These are phyloP conservation scores for Petaurus breviceps DNA, from an alignment of 2,113 vertebrate genomes.

Conservation along the genomic window DNA sequence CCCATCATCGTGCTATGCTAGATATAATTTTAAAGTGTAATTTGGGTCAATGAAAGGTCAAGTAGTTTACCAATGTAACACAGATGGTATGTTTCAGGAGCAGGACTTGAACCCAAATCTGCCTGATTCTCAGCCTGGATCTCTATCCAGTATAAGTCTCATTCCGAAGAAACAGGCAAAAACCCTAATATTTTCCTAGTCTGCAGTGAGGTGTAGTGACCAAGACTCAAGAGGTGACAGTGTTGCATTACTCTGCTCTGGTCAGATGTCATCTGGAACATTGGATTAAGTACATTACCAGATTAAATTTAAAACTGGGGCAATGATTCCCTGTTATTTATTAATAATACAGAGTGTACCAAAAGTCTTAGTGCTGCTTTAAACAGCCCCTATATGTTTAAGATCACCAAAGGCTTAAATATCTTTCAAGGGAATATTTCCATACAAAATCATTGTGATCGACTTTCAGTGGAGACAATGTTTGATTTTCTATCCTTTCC, in stretches of 20 bases:
- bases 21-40: not conserved
- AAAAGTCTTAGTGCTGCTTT: not conserved
- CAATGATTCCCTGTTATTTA: not conserved
- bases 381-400: not conserved
- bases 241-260: not conserved
- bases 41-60: not conserved
- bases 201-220: not conserved
- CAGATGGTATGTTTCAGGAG: not conserved
- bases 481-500: not conserved
- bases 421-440: not conserved
- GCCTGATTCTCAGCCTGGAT: not conserved
- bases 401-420: not conserved
- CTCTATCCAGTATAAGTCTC: not conserved
- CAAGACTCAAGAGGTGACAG: not conserved
- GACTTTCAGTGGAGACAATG: not conserved
- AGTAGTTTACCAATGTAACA: not conserved
- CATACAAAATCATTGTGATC: not conserved
- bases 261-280: not conserved
- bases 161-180: not conserved
- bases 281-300: not conserved
- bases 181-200: not conserved
- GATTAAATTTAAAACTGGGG: not conserved
- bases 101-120: not conserved
- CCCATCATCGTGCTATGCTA: not conserved
- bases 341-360: not conserved